Base-by-base conservation (phyloP, 2,113 vertebrate species). In the Mirounga angustirostris region DNA sequence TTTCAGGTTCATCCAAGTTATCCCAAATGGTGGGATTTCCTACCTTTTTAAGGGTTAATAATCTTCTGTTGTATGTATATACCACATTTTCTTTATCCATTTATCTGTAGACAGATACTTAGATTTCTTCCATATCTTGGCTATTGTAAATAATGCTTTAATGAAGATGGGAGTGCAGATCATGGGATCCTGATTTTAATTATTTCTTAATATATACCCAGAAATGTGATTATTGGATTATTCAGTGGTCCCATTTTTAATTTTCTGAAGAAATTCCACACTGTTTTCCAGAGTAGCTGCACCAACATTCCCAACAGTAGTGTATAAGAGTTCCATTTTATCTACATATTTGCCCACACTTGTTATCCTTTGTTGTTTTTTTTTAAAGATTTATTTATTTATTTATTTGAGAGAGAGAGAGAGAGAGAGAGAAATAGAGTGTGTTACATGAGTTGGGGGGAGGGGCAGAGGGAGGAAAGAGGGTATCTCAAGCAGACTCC, bases 171-270 rank as follows among this genome's bases (percentile, higher is more conserved):
- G 59, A 52, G 9, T 84, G 36, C 14, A 56, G 36, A 67, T 67
- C 76, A 69, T 76, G 18, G 28, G 58, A 26, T 50, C 18, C 11
- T 59, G 21, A 78, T 83, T 89, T 89, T 33, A 58, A 7, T 22
- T 63, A 33, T 56, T 71, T 36, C 33, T 40, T 0, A 11, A 36
- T 84, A 59, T 67, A 59, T 78, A 69, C 36, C 36, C 59, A 67
- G 85, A 78, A 89, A 69, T 59, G 11, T 80, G 43, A 63, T 89
- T 93, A 18, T 33, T 65, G 50, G 78, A 83, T 96, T 59, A 59
- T 93, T 76, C 81, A 50, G 46, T 89, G 83, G 58, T 80, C 92
- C 22, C 52, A 24, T 82, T 93, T 96, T 83, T 76, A 89, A 50
- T 46, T 54, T 96, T 94, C 74, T 76, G 76, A 96, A 69, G 30